Conservation (phyloP, 2,113 vertebrate genomes). For the Alethe castanea region DNA sequence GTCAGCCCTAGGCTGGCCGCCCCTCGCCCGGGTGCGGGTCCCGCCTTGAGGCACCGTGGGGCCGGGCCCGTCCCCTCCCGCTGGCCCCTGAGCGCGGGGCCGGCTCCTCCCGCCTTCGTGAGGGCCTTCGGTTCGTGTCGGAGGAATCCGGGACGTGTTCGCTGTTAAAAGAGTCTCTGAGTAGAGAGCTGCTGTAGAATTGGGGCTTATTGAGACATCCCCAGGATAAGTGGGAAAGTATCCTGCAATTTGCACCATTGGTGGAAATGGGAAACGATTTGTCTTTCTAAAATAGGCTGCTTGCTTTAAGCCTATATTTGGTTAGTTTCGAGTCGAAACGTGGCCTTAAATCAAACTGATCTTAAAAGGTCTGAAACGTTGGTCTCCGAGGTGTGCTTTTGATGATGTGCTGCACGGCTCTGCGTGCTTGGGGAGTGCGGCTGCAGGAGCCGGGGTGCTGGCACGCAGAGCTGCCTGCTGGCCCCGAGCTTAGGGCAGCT, state of each 20-base stretch:
- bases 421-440: accelerated
- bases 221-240: accelerated
- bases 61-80: background rate
- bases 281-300: background rate
- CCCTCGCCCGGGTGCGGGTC: too few species aligned
- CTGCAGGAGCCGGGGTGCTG: background rate
- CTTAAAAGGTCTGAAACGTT: accelerated
- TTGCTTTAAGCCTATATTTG: background rate
- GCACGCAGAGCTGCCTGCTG: background rate
- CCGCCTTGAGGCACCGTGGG: background rate
- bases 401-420: accelerated
- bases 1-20: background rate
- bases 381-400: accelerated
- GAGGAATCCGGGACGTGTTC: accelerated
- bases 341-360: background rate
- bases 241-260: background rate
- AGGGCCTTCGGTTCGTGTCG: accelerated
- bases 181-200: accelerated
- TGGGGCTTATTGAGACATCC: background rate
- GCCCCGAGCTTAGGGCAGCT: background rate
- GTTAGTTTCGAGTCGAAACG: accelerated
- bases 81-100: accelerated
- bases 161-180: too few species aligned
- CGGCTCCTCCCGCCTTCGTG: accelerated
- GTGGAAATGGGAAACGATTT: background rate